Evolutionary conservation across 2,888 invertebrate genomes (phyloP).

Genomic region (Meiosimyza platycephala): DNA sequence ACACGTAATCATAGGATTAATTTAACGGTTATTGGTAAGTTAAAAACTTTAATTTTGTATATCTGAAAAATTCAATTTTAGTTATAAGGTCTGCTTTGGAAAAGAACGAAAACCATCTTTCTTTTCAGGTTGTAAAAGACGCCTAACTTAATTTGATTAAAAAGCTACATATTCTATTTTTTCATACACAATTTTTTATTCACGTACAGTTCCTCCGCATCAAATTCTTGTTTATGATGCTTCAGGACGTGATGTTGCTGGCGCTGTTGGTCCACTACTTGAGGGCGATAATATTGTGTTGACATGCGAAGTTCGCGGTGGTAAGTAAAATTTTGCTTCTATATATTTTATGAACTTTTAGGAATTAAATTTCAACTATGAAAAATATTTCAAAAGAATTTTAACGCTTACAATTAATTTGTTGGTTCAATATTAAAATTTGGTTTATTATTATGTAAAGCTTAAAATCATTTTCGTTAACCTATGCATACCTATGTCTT

Average conservation of each 20-base stretch:
- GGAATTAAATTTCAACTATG: slow-evolving; percentile 10
- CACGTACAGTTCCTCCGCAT: slow-evolving; percentile 84
- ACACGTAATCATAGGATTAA: slow-evolving; percentile 90
- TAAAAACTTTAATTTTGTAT: no score
- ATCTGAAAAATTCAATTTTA: no score
- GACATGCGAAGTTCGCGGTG: slow-evolving; percentile 89
- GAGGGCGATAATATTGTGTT: slow-evolving; percentile 84
- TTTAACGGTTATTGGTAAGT: slow-evolving; percentile 90
- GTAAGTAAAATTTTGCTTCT: slow-evolving; percentile 70
- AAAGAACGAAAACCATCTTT: no score
- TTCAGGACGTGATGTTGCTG: slow-evolving; percentile 83
- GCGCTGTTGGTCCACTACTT: slow-evolving; percentile 83
- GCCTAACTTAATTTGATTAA: no score
- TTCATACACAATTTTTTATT: background rate
- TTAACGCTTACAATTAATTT: background rate
- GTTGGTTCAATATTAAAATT: no score
- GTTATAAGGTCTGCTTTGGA: no score
- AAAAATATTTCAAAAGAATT: background rate
- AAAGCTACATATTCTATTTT: no score
- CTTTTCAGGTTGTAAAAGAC: no score
- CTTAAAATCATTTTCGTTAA: no score
- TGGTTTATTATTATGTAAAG: no score
- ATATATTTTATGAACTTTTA: background rate
- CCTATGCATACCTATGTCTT: no score
- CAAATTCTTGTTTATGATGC: slow-evolving; percentile 86